Evolutionary conservation across 2,888 invertebrate species (phyloP).

Genomic region (Pharmacophagus antenor): DNA sequence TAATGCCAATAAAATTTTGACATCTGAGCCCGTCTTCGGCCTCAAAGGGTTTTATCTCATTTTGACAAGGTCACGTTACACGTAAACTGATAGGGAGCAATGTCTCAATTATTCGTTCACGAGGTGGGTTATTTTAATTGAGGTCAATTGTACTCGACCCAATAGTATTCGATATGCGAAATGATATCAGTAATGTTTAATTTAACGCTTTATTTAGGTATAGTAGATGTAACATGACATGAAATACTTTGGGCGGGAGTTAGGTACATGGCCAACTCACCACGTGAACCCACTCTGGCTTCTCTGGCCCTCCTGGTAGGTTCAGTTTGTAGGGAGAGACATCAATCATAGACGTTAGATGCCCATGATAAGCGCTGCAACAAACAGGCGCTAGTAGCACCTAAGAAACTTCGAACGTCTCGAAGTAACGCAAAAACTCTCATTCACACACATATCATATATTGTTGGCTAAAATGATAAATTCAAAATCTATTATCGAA

Average conservation of each 20-base stretch:
- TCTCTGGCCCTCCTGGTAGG: constrained; percentile 89
- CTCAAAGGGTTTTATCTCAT: constrained; percentile 26
- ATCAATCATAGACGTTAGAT: constrained; percentile 96
- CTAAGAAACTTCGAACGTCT: constrained; percentile 61
- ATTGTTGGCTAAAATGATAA: constrained; percentile 18
- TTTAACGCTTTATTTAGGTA: constrained; percentile 12
- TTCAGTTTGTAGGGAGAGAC: constrained; percentile 99
- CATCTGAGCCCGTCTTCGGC: constrained; percentile 12
- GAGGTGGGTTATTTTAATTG: constrained; percentile 25
- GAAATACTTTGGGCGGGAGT: constrained; percentile 33
- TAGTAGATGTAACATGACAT: not conserved
- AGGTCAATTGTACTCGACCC: constrained; percentile 8
- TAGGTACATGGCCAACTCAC: constrained; percentile 80
- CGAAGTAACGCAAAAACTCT: constrained; percentile 49
- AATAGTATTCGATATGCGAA: constrained; percentile 18
- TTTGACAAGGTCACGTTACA: constrained; percentile 25
- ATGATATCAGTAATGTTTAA: not conserved
- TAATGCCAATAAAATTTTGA: constrained; percentile 13
- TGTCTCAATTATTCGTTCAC: constrained; percentile 18
- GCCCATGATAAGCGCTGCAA: constrained; percentile 99
- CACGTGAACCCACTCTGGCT: constrained; percentile 93
- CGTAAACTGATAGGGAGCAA: constrained; percentile 26
- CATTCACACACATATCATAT: constrained; percentile 29
- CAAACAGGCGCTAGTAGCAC: constrained; percentile 81
- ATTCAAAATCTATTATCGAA: not conserved